Base-by-base conservation (phyloP, 2,113 vertebrate genomes). In the Sinocyclocheilus grahami region DNA sequence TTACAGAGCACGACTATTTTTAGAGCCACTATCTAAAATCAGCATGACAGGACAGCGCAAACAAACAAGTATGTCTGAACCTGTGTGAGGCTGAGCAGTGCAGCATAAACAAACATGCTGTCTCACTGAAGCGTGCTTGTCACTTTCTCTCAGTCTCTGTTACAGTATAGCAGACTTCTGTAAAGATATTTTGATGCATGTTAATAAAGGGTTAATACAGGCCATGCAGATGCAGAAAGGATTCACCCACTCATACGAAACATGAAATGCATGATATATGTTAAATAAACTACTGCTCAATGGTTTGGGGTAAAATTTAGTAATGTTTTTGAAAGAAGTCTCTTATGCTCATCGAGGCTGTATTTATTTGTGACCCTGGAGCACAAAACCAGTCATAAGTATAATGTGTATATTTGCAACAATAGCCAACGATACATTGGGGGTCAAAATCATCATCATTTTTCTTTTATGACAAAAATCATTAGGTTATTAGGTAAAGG, bases 21-120 rank as follows among this genome's bases (percentile, higher is more conserved):
- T 92, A 91, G 91, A 91, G 93, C 82, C 78, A 90, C 92, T 94
- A 93, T 94, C 93, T 92, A 92, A 92, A 92, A 90, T 91, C 69
- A 90, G 93, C 93, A 93, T 93, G 91, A 91, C 89, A 84, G 91
- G 93, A 85, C 88, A 89, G 88, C 89, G 88, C 93, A 94, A 94
- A 95, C 92, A 93, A 87, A 87, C 87, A 80, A 6, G 85, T 90
- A 71, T 87, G 87, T 87, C 91, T 78, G 77, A 72, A 72, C 69
- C 69, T 72, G 69, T 39, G 69, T n/a, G 69, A 88, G 86, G 85
- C 89, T 89, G 63, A 42, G 39, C 39, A 24, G 1, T 12, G 1
- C 74, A 27, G n/a, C 24, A 22, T 42, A 62, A 24, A 42, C 55
- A 39, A 39, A 60, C 53, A 51, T 77, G n/a, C n/a, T 16, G 74